Conservation (phyloP, 2,888 invertebrate genomes). For the Megalurothrips usitatus region DNA sequence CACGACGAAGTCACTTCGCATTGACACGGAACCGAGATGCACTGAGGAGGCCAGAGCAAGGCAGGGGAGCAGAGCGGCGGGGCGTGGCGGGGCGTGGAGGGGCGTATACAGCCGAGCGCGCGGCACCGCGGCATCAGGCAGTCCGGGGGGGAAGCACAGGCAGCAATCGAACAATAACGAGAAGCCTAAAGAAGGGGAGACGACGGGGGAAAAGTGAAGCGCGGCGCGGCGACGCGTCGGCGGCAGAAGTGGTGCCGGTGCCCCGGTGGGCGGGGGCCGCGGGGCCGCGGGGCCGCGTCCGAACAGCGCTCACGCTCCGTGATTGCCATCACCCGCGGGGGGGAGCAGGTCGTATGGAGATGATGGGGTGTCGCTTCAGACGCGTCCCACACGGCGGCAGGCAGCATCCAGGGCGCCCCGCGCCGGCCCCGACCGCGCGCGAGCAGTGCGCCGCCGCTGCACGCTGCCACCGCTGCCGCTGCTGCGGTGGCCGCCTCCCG, state of each 20-base stretch:
- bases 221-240: too few relatives aligned
- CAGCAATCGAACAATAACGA: slow-evolving; percentile 7
- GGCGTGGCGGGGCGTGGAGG: too few relatives aligned
- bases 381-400: background rate
- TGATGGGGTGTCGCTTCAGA: background rate
- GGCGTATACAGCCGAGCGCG: background rate
- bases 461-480: background rate
- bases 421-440: background rate
- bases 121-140: background rate
- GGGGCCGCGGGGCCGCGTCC: background rate
- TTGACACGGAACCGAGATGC: too few relatives aligned
- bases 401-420: slow-evolving; percentile 1
- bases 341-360: background rate
- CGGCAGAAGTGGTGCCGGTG: too few relatives aligned
- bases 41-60: too few relatives aligned
- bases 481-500: background rate
- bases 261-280: too few relatives aligned
- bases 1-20: too few relatives aligned
- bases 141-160: background rate
- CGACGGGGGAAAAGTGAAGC: background rate
- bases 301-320: background rate
- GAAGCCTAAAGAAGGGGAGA: background rate
- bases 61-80: too few relatives aligned
- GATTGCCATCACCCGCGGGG: background rate
- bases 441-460: background rate